Base-by-base conservation (phyloP, 2,888 invertebrate species). In the Temnothorax ravouxi region DNA sequence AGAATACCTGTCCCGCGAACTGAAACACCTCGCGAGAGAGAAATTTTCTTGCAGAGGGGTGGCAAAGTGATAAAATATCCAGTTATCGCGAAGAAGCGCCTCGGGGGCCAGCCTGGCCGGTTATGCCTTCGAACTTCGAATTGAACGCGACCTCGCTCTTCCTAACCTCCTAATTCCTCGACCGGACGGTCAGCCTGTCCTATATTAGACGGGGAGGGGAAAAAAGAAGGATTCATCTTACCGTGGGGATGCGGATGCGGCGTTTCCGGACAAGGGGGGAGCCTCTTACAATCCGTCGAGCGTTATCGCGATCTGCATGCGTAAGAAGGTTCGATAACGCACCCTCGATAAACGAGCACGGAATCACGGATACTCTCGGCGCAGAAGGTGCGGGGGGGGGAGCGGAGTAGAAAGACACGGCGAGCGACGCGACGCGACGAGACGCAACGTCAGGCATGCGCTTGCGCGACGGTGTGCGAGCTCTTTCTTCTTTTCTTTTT, bases 131-230 rank as follows among this genome's bases (percentile, higher is more conserved):
- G 13, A 38, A 77, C 15, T 34, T n/a, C 11, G 13, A 38, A 77
- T 67, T 76, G 52, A 67, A 38, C 13, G 67, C 41, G n/a, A 29
- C 29, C 41, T 77, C 69, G 18, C 9, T 76, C 25, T 21, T 76
- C 77, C 67, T 77, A 77, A 77, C 77, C 77, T 77, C 54, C 25
- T 9, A 67, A 67, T 41, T 67, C 18, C 50, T 38, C 44, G 44
- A 74, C 34, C n/a, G 18, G n/a, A 25, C 15, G 15, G 34, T 21
- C 34, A 8, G 18, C 15, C 25, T 2, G 47, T 18, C 25, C 47
- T 13, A 6, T 6, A 6, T 34, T 34, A 34, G 5, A 2, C 34
- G 18, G 2, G 8, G n/a, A 44, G n/a, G 13, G 29, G 56, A n/a
- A 8, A 15, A 15, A 21, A 18, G 11, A 15, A 18, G 21, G 11